Conservation (phyloP, 1,140 invertebrate genomes). For the Ips nitidus region DNA sequence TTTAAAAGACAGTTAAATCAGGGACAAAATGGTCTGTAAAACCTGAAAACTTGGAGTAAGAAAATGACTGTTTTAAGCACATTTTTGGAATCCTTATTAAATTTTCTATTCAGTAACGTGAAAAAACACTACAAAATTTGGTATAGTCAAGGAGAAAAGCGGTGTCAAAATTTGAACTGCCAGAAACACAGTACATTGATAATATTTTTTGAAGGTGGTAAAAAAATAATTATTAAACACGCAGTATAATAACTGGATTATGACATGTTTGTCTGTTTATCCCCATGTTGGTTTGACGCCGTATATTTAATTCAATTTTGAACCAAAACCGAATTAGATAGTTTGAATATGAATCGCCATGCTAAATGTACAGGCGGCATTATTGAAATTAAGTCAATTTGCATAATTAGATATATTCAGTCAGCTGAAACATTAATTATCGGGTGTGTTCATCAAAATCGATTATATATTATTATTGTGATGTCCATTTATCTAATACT, state of each 20-base stretch:
- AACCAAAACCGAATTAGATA: not conserved
- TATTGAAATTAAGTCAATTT: constrained; percentile 1
- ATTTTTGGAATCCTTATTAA: too few relatives aligned
- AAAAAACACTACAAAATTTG: too few relatives aligned
- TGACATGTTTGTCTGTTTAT: not conserved
- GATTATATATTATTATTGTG: not conserved
- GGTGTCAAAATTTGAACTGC: too few relatives aligned
- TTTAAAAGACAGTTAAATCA: too few relatives aligned
- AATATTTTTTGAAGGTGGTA: not conserved
- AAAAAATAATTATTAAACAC: not conserved
- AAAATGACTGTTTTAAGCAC: too few relatives aligned
- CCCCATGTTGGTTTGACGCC: not conserved
- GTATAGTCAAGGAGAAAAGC: too few relatives aligned
- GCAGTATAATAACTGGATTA: not conserved
- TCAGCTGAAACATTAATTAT: not conserved
- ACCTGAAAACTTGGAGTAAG: too few relatives aligned
- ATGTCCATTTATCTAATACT: not conserved
- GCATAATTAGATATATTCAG: not conserved
- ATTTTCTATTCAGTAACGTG: too few relatives aligned
- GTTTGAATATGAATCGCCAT: not conserved
- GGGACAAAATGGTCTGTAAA: too few relatives aligned
- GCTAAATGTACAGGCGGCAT: not conserved
- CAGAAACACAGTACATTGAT: too few relatives aligned
- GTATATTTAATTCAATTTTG: not conserved
- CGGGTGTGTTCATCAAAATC: not conserved